phyloP scores from a whole-genome alignment of 2,113 vertebrate genomes.

The Xenotilapia leptura region DNA sequence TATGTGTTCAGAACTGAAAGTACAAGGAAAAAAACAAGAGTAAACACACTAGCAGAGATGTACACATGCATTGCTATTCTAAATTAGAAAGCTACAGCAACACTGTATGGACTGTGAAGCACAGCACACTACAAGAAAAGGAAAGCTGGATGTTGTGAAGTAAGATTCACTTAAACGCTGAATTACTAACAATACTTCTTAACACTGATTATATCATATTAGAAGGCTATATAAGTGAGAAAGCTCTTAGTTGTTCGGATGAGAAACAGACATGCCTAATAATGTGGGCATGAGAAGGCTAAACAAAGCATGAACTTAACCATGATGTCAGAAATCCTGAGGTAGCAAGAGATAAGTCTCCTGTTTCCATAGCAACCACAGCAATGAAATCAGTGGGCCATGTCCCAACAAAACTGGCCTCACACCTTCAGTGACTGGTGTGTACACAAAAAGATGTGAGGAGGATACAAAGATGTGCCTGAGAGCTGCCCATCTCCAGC shows the following conservation, averaged over 20 bases:
- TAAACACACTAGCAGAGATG: background rate
- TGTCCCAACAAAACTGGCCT: conserved; percentile 17
- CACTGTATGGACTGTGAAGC: background rate
- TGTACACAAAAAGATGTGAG: conserved; percentile 29
- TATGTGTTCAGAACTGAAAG: conserved; percentile 79
- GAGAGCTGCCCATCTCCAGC: background rate
- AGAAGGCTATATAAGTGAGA: background rate
- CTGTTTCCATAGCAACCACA: conserved; percentile 60
- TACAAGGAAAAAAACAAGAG: background rate
- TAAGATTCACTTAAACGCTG: background rate
- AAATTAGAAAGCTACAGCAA: background rate
- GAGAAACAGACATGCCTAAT: background rate
- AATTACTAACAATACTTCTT: background rate
- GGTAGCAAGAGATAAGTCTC: conserved; percentile 25
- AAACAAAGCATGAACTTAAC: background rate
- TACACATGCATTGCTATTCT: background rate
- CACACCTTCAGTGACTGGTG: conserved; percentile 27
- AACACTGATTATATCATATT: background rate
- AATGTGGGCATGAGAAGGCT: background rate
- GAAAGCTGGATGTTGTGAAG: background rate
- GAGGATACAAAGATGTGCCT: background rate
- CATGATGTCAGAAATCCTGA: conserved; percentile 28
- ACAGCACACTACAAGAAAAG: background rate
- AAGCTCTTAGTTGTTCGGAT: background rate
- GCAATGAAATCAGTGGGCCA: conserved; percentile 27